Percentiles rank a stretch among this genome's conserved stretches.
Conservation (phyloP, 2,888 invertebrate genomes). For the Acleris laterana region DNA sequence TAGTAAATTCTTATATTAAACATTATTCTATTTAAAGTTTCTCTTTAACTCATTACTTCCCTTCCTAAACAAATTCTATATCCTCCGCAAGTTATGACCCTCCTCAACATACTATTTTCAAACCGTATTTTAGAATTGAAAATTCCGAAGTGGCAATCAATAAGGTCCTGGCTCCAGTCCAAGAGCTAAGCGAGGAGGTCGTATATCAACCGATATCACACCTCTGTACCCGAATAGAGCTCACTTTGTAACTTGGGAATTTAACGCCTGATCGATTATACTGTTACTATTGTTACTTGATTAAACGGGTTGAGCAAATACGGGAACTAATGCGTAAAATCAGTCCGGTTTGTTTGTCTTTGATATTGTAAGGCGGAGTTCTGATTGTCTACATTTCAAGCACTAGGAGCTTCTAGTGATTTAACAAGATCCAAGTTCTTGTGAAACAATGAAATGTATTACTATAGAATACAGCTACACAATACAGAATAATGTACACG, state of each 20-base stretch:
- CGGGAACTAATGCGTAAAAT: neutral
- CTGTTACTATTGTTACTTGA: conserved; percentile 9
- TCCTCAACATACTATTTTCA: conserved; percentile 37
- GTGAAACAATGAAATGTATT: no score
- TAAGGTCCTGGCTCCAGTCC: conserved; percentile 55
- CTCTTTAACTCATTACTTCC: neutral
- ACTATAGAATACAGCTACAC: no score
- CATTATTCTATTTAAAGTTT: no score
- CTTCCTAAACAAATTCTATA: neutral
- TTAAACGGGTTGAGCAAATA: conserved; percentile 3
- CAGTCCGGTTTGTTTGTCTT: neutral
- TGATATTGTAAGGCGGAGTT: neutral
- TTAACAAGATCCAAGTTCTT: no score
- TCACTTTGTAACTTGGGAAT: conserved; percentile 28
- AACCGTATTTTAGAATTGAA: conserved; percentile 51
- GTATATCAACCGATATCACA: conserved; percentile 52
- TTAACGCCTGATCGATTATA: conserved; percentile 14
- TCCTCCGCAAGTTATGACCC: conserved; percentile 26
- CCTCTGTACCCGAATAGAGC: conserved; percentile 32
- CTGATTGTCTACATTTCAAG: no score
- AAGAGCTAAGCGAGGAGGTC: conserved; percentile 48
- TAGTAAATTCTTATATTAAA: no score
- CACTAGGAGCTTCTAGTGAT: no score
- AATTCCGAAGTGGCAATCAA: conserved; percentile 58
- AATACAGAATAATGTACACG: no score